A percentile compares a stretch with the other conserved stretches of the same genome.
These are phyloP conservation scores for Montipora sp. DNA, from an alignment of 64 coral and sea anemone species.

Conservation along the genomic window DNA sequence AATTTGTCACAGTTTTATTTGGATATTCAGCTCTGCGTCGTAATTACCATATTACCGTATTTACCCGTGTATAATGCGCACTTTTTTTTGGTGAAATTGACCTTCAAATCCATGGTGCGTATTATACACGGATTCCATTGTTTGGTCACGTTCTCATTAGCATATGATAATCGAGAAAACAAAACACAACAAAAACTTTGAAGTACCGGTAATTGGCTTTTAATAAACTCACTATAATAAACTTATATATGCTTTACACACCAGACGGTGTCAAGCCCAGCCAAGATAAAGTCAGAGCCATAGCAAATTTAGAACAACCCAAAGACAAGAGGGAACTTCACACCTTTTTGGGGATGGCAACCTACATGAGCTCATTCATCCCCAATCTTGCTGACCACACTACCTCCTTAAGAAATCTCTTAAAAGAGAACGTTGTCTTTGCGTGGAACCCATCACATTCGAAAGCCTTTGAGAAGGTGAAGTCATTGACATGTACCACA, in stretches of 20 bases:
- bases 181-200: too few species aligned
- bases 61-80: too few species aligned
- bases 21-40: too few species aligned
- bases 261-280: conserved; percentile 66
- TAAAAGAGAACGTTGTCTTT: conserved; percentile 37
- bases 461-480: conserved; percentile 61
- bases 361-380: conserved; percentile 61
- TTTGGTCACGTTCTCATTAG: too few species aligned
- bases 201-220: too few species aligned
- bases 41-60: too few species aligned
- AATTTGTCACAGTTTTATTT: too few species aligned
- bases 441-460: conserved; percentile 32
- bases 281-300: conserved; percentile 60
- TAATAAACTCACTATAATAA: too few species aligned
- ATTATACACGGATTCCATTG: too few species aligned
- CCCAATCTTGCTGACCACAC: conserved; percentile 60
- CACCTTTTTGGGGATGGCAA: conserved; percentile 62
- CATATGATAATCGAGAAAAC: too few species aligned
- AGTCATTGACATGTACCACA: conserved; percentile 16
- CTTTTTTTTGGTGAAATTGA: too few species aligned
- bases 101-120: too few species aligned
- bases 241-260: conserved; percentile 21
- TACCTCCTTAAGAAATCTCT: conserved; percentile 45
- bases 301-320: conserved; percentile 40
- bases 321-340: conserved; percentile 60